phyloP scores from a whole-genome alignment of 2,113 vertebrate genomes.

The Plestiodon gilberti region DNA sequence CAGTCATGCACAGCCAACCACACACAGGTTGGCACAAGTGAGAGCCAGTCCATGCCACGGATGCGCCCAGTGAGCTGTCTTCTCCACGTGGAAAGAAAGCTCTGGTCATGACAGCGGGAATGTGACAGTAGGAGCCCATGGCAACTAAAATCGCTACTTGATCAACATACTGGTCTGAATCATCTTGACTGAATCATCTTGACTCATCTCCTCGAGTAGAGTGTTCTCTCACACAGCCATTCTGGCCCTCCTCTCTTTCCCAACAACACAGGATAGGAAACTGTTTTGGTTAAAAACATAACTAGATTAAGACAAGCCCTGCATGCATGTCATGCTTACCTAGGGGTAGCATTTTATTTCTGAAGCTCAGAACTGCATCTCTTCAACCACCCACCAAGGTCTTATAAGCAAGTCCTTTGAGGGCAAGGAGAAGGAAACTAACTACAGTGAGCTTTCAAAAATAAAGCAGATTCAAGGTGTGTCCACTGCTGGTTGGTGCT shows the following conservation, averaged over 20 bases:
- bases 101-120: not conserved
- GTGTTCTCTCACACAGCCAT: not conserved
- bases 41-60: not conserved
- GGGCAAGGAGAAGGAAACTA: not conserved
- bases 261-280: not conserved
- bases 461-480: not conserved
- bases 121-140: too few relatives aligned
- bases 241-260: too few relatives aligned
- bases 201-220: not conserved
- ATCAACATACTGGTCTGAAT: not conserved
- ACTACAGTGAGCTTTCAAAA: not conserved
- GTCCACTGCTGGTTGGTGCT: not conserved
- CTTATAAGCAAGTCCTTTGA: not conserved
- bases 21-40: too few relatives aligned
- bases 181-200: not conserved
- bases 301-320: too few relatives aligned
- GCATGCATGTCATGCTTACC: too few relatives aligned
- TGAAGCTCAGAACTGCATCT: not conserved
- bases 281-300: not conserved
- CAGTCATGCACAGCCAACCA: too few relatives aligned
- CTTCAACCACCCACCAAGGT: too few relatives aligned
- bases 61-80: not conserved
- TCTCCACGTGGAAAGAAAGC: too few relatives aligned
- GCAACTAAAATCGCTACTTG: not conserved
- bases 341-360: too few relatives aligned